Conservation (phyloP, 2,113 vertebrate genomes). For the Vanacampus margaritifer region DNA sequence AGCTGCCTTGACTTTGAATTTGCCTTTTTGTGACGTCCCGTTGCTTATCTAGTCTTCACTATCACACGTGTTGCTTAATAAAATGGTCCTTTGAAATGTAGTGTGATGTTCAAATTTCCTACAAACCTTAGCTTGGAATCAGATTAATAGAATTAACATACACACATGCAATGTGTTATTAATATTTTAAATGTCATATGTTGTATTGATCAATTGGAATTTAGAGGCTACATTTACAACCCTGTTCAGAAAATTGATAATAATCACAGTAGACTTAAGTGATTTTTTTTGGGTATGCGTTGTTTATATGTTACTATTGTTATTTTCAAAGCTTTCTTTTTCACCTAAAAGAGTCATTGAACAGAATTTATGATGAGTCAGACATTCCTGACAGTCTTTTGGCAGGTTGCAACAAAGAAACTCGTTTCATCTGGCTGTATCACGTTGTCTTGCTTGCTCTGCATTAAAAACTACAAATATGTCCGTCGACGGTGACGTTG, state of each 20-base stretch:
- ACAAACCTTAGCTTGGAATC: neutral
- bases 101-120: neutral
- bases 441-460: neutral
- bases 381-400: neutral
- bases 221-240: no score
- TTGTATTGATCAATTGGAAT: no score
- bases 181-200: no score
- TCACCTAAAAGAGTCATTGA: neutral
- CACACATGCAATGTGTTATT: no score
- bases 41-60: conserved; percentile 29
- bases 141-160: neutral
- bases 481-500: conserved; percentile 33
- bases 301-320: neutral
- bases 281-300: no score
- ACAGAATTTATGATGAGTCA: neutral
- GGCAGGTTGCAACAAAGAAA: neutral
- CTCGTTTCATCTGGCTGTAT: neutral
- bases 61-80: conserved; percentile 53
- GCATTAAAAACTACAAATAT: conserved; percentile 54
- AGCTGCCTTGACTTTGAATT: conserved; percentile 18
- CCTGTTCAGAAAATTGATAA: no score
- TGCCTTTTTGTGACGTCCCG: conserved; percentile 29
- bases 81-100: conserved; percentile 38
- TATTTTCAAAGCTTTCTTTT: neutral
- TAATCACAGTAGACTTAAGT: no score